Conservation (phyloP, 2,113 vertebrate genomes). For the Micronycteris hirsuta region DNA sequence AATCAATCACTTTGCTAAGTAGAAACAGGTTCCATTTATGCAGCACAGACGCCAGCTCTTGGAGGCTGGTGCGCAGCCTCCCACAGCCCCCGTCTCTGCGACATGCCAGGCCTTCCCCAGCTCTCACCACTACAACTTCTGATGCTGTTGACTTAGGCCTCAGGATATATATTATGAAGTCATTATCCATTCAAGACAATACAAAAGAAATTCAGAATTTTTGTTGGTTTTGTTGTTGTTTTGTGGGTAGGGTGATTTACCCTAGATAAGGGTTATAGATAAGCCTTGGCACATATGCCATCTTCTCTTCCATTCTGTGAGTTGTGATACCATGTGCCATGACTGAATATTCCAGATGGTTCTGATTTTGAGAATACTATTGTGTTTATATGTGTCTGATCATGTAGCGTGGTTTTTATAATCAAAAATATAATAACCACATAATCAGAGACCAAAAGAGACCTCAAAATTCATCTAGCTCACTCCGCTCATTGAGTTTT, state of each 20-base stretch:
- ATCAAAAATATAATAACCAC: not conserved
- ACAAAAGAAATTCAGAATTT: not conserved
- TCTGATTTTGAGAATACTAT: not conserved
- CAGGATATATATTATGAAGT: not conserved
- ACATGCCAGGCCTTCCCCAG: not conserved
- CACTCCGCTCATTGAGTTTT: not conserved
- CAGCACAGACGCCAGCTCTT: not conserved
- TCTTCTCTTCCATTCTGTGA: not conserved
- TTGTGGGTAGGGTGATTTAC: not conserved
- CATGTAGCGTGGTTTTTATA: not conserved
- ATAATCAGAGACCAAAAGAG: not conserved
- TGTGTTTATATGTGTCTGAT: not conserved
- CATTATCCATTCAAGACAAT: not conserved
- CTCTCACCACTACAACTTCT: not conserved
- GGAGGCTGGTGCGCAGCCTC: accelerated
- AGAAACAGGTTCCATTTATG: accelerated
- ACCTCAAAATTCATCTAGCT: not conserved
- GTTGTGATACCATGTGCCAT: not conserved
- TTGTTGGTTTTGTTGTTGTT: not conserved
- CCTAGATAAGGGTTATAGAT: too few relatives aligned
- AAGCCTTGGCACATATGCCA: not conserved
- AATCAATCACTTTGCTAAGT: not conserved
- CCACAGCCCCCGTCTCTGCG: not conserved
- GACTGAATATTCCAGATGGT: not conserved
- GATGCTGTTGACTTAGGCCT: not conserved